Percentiles rank a stretch among this genome's conserved stretches.
phyloP scores from a whole-genome alignment of 1,140 invertebrate species.

The Phocides pigmalion region DNA sequence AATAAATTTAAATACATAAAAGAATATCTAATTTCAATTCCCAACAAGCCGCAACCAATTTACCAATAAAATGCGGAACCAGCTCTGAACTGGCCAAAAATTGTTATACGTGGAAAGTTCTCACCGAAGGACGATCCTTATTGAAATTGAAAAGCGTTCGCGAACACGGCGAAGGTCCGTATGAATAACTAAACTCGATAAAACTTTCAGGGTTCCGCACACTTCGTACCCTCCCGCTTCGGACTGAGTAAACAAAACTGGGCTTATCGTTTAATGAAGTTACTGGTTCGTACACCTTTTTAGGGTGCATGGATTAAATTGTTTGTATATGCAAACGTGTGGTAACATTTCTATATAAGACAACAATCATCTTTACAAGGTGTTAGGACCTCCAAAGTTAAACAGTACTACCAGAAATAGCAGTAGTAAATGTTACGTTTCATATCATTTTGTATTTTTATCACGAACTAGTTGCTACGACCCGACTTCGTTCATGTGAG shows the following conservation, averaged over 20 bases:
- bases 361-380: too few species aligned
- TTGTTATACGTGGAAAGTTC: constrained; percentile 56
- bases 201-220: constrained; percentile 45
- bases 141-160: constrained; percentile 59
- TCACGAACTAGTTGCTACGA: too few species aligned
- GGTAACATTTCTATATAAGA: background rate
- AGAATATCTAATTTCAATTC: constrained; percentile 24
- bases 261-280: constrained; percentile 20
- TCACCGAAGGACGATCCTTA: constrained; percentile 51
- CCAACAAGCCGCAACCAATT: background rate
- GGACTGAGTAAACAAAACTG: constrained; percentile 19
- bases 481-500: too few species aligned
- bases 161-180: constrained; percentile 39
- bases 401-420: too few species aligned
- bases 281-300: constrained; percentile 6
- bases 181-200: constrained; percentile 64
- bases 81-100: constrained; percentile 48
- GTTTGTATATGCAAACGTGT: background rate
- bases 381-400: too few species aligned
- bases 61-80: constrained; percentile 44
- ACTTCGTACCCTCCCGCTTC: constrained; percentile 11
- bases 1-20: constrained; percentile 8
- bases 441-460: too few species aligned
- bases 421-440: too few species aligned
- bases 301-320: background rate